Evolutionary conservation across 2,113 vertebrate species (phyloP).

Genomic region (Plecotus auritus): DNA sequence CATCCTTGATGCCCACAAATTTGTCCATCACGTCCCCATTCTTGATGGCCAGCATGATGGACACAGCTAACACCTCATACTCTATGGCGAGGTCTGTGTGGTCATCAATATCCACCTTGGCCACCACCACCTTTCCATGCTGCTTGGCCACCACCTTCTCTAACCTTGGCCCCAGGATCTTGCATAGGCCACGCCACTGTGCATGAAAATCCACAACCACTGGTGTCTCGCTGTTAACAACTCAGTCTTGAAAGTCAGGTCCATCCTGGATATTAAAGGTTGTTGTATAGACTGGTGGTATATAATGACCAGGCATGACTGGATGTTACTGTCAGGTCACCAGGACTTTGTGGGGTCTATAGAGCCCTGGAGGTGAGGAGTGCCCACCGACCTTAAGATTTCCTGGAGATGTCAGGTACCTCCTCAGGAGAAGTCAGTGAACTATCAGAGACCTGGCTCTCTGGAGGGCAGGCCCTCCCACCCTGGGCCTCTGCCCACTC

Average conservation of each 20-base stretch:
- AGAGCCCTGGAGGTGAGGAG: conserved; percentile 17
- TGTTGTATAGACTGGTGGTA: conserved; percentile 65
- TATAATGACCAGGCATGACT: conserved; percentile 47
- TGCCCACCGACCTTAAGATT: background rate
- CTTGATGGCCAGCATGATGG: conserved; percentile 94
- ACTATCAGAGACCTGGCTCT: conserved; percentile 84
- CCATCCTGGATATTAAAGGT: conserved; percentile 95
- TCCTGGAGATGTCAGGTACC: conserved; percentile 77
- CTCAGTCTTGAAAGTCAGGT: conserved; percentile 93
- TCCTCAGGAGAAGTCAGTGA: conserved; percentile 83
- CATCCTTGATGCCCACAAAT: conserved; percentile 96
- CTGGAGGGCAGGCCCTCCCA: no score
- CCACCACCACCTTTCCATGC: conserved; percentile 94
- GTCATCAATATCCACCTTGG: conserved; percentile 98
- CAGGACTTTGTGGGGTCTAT: background rate
- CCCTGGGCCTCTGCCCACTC: no score
- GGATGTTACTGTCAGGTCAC: conserved; percentile 1
- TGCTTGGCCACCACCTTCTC: conserved; percentile 95
- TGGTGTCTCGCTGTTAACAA: conserved; percentile 91
- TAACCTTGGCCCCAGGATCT: conserved; percentile 93
- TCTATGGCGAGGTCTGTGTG: conserved; percentile 97
- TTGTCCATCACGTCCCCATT: conserved; percentile 91
- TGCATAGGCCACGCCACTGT: conserved; percentile 98
- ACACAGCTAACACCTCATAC: conserved; percentile 90
- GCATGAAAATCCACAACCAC: conserved; percentile 96